These are phyloP conservation scores for Dysidea cf. avara DNA, from an alignment of 37 sponge, comb jelly and placozoan genomes.

Conservation along the genomic window DNA sequence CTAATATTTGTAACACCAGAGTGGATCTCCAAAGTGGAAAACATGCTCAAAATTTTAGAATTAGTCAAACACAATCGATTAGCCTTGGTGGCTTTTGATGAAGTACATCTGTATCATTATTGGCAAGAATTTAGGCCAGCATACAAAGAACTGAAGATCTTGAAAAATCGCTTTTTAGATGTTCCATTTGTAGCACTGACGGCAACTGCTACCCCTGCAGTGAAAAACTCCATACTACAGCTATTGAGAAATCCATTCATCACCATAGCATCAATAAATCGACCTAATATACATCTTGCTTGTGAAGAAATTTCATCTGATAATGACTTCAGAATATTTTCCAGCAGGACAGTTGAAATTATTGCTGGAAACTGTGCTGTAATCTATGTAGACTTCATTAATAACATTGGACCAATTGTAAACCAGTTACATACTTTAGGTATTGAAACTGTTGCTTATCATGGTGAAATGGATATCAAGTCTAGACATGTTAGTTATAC, in stretches of 20 bases:
- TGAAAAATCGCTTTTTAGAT: slow-evolving; percentile 1
- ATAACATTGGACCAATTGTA: slow-evolving; percentile 7
- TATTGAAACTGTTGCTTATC: too few species aligned
- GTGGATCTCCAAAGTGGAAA: too few species aligned
- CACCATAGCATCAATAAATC: slow-evolving; percentile 11
- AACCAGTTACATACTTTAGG: too few species aligned
- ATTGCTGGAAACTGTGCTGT: background rate
- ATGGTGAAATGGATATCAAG: slow-evolving; percentile 12
- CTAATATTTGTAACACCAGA: too few species aligned
- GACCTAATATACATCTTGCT: slow-evolving; percentile 2
- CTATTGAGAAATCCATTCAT: slow-evolving; percentile 14
- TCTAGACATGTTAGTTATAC: slow-evolving; percentile 7
- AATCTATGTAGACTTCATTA: slow-evolving; percentile 17
- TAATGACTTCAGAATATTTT: background rate
- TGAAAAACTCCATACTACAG: slow-evolving; percentile 4
- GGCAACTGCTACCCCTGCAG: slow-evolving; percentile 1
- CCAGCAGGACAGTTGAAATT: slow-evolving; percentile 1
- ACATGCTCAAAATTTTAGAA: too few species aligned
- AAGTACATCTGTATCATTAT: background rate
- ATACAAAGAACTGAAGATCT: background rate
- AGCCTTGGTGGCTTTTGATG: too few species aligned
- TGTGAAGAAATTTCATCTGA: background rate
- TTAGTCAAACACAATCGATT: too few species aligned
- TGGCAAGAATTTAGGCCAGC: slow-evolving; percentile 23
- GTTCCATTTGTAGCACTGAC: slow-evolving; percentile 23